Base-by-base conservation (phyloP, 2,888 invertebrate species). In the Lepidonotus clava region DNA sequence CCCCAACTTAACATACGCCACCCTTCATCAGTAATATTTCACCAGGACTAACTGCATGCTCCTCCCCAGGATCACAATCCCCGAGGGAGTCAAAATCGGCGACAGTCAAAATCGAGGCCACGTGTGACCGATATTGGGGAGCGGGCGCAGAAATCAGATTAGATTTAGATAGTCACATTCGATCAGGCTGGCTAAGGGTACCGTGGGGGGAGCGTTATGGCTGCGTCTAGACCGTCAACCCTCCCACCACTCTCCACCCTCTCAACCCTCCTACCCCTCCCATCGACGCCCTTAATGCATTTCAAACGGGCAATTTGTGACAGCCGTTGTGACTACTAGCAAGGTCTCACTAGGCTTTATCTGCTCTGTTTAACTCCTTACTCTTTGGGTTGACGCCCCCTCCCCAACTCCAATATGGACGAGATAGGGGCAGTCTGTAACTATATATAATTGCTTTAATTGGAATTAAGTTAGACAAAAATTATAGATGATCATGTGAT, bases 151-250 rank as follows among this genome's bases (percentile, higher is more conserved):
- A 71, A 71, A 71, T 71, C 36, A 71, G 71, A 71, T 71, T 71
- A 71, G 71, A 71, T 71, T 71, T 71, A 71, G 71, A 71, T 71
- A 71, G 71, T 71, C 71, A 71, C 71, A 38, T 71, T 36, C 71
- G 38, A 71, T 71, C 71, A 71, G 71, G 21, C 71, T 21, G 71
- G 1, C 1, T 34, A 24, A 36, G 71, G 18, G 36, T 71, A 1
- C 38, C 11, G 38, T 34, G n/a, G 36, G 36, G 71, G n/a, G 71
- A 14, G 24, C 28, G 24, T n/a, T n/a, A 32, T 1, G 61, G 61
- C 24, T 2, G 61, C 56, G 14, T n/a, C 71, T 38, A 32, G 8
- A 5, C 28, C 67, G 4, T 21, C 46, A 8, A 46, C 8, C 46
- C 34, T 71, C 36, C 36, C 71, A 34, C 36, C 71, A 1, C 1